Conservation (phyloP, 1,140 invertebrate genomes). For the Limonius californicus region DNA sequence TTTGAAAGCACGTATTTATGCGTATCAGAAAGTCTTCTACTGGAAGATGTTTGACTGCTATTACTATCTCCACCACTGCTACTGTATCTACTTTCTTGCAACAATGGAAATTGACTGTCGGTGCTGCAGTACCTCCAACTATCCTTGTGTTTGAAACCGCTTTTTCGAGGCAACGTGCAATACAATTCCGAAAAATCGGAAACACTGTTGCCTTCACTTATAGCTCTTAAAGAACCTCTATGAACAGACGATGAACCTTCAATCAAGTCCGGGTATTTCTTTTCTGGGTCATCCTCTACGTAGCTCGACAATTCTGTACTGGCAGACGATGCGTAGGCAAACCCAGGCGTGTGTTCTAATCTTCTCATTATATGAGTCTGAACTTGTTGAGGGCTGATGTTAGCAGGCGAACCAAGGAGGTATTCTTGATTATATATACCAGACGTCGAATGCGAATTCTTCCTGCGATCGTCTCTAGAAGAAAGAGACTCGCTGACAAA, state of each 20-base stretch:
- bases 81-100: conserved; percentile 51
- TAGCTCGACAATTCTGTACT: conserved; percentile 49
- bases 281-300: conserved; percentile 54
- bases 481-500: conserved; percentile 28
- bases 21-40: conserved; percentile 31
- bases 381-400: conserved; percentile 34
- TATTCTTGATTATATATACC: conserved; percentile 42
- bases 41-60: conserved; percentile 25
- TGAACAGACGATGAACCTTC: conserved; percentile 55
- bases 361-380: conserved; percentile 29
- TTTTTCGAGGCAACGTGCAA: conserved; percentile 59
- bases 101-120: conserved; percentile 65
- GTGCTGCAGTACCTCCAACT: conserved; percentile 52
- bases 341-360: conserved; percentile 29
- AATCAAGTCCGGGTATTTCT: conserved; percentile 64
- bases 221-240: conserved; percentile 37
- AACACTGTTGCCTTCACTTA: conserved; percentile 40
- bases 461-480: conserved; percentile 47
- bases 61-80: conserved; percentile 49
- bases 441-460: conserved; percentile 42
- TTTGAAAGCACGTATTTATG: conserved; percentile 18
- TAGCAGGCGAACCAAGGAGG: background rate
- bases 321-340: conserved; percentile 35
- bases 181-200: conserved; percentile 50
- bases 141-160: conserved; percentile 39